Base-by-base conservation (phyloP, 1,140 invertebrate species). In the Drosophila orosa region DNA sequence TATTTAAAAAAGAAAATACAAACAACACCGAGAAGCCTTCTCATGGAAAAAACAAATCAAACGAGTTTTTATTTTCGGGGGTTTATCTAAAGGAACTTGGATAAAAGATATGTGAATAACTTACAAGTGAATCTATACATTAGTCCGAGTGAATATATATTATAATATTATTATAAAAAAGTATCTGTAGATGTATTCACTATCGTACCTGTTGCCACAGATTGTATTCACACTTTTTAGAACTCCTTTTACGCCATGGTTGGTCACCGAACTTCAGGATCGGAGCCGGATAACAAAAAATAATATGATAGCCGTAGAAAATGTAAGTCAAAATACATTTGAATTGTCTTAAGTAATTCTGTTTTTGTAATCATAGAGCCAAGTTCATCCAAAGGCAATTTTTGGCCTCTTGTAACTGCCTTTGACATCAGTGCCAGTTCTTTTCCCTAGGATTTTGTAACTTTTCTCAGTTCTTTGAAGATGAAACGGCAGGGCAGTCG, bases 11-110 rank as follows among this genome's bases (percentile, higher is more conserved):
- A 54, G 50, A 54, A 68, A 87, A 84, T 76, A 76, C 77, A 78
- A 76, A 68, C 65, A 83, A 86, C 75, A 86, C 84, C 84, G 84
- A 86, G 79, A 89, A 89, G 83, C 83, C 83, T 86, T 86, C 83
- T 86, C 83, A 89, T 79, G 75, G 62, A 87, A 83, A 75, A 75
- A 37, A 68, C 52, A 69, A 44, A 55, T 10, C 17, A 35, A 13
- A 10, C 13, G 44, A 31, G 45, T 83, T 78, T 65, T 63, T 19
- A 31, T 29, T 56, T 33, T 3, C 17, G 27, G 13, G n/a, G 17
- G 5, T 7, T 27, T 15, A 3, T 24, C 0, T 15, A 22, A 44
- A 7, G 13, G 13, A 15, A 8, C 6, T 12, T 42, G 17, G 8
- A n/a, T 0, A 39, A 39, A 3, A 6, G 37, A 39, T 4, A n/a